These are phyloP conservation scores for Myotis lucifugus DNA, from an alignment of 2,113 vertebrate genomes.

Conservation along the genomic window DNA sequence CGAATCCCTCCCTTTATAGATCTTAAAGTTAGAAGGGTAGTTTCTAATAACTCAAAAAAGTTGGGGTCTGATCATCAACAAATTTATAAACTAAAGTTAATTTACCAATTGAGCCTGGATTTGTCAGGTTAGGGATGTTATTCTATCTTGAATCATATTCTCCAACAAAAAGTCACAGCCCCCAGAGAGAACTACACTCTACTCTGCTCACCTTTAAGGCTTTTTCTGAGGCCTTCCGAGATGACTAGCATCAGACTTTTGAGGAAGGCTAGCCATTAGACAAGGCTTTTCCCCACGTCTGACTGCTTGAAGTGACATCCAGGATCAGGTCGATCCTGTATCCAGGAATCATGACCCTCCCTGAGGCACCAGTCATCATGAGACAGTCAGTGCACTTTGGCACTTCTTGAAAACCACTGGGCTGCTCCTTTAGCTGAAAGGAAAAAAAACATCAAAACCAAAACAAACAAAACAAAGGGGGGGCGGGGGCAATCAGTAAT, in stretches of 20 bases:
- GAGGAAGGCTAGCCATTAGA: conserved; percentile 82
- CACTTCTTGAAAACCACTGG: conserved; percentile 82
- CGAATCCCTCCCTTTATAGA: not conserved
- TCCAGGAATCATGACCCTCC: conserved; percentile 82
- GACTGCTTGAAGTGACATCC: conserved; percentile 82
- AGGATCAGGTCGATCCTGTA: conserved; percentile 82
- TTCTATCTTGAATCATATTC: conserved; percentile 62
- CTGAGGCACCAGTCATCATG: conserved; percentile 82
- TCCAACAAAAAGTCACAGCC: conserved; percentile 78
- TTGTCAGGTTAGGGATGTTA: conserved; percentile 57
- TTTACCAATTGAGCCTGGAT: conserved; percentile 52
- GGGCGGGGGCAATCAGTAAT: conserved; percentile 69
- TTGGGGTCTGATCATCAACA: conserved; percentile 56
- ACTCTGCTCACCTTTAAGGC: conserved; percentile 83
- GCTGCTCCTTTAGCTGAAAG: conserved; percentile 83
- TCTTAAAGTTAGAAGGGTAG: conserved; percentile 25
- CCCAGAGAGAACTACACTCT: conserved; percentile 82
- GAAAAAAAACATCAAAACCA: conserved; percentile 83
- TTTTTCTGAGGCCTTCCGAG: conserved; percentile 81
- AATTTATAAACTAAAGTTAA: conserved; percentile 53
- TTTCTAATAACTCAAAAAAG: conserved; percentile 57
- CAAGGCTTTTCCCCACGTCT: conserved; percentile 82
- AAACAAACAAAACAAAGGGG: conserved; percentile 81
- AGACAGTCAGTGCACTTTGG: conserved; percentile 81
- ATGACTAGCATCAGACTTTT: conserved; percentile 82